phyloP scores from a whole-genome alignment of 1,140 invertebrate species.

The Cydia pomonella region DNA sequence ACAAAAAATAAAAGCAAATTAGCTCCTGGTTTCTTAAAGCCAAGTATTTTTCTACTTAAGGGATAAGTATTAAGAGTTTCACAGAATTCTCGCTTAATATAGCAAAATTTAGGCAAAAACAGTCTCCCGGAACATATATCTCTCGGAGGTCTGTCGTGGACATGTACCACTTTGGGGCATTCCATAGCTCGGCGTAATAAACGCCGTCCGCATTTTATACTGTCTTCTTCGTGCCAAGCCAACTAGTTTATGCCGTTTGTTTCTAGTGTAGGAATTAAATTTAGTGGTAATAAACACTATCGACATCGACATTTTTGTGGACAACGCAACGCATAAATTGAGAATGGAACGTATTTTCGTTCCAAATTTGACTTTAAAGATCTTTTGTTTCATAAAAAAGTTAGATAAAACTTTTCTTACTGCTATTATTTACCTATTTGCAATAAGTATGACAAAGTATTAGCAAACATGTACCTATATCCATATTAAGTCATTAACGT shows the following conservation, averaged over 20 bases:
- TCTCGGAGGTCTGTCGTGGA: conserved; percentile 1
- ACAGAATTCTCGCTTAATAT: neutral
- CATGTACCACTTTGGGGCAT: conserved; percentile 29
- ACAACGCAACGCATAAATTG: neutral
- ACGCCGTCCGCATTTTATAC: conserved; percentile 25
- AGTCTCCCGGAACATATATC: conserved; percentile 18
- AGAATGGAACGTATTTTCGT: neutral
- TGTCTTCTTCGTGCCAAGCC: conserved; percentile 26
- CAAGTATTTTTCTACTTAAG: neutral
- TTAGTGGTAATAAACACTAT: conserved; percentile 16
- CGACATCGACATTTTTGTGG: neutral
- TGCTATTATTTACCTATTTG: too few species aligned
- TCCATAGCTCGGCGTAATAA: conserved; percentile 26
- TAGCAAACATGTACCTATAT: too few species aligned
- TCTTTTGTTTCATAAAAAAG: neutral
- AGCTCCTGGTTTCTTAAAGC: too few species aligned
- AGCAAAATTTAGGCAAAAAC: conserved; percentile 17
- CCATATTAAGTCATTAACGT: too few species aligned
- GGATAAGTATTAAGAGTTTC: neutral
- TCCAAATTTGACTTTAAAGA: neutral
- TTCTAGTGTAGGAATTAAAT: conserved; percentile 20
- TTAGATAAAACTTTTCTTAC: neutral
- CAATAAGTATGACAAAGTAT: too few species aligned
- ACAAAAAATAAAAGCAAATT: too few species aligned
- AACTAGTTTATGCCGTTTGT: conserved; percentile 32